Conservation (phyloP, 2,797 vertebrate genomes). For the Echeneis naucrates region DNA sequence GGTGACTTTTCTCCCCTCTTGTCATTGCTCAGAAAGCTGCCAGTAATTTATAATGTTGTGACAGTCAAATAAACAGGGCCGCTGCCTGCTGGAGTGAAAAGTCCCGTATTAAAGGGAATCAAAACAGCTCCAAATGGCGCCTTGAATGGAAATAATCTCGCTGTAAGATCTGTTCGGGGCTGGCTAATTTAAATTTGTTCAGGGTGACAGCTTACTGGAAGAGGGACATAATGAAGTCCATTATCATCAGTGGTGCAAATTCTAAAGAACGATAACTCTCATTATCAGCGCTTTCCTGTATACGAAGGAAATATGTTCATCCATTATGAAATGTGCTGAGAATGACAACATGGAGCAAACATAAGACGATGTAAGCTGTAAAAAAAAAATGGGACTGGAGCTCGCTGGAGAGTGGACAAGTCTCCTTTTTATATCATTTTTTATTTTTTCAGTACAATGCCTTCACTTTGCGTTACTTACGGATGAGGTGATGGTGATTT, state of each 20-base stretch:
- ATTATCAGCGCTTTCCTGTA: conserved; percentile 82
- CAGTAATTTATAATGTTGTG: conserved; percentile 81
- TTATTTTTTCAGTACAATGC: conserved; percentile 48
- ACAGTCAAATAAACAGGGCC: conserved; percentile 80
- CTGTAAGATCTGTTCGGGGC: conserved; percentile 80
- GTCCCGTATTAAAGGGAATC: conserved; percentile 78
- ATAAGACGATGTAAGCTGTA: conserved; percentile 68
- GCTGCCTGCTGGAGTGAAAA: conserved; percentile 77
- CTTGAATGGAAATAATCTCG: conserved; percentile 81
- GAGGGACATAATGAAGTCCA: conserved; percentile 85
- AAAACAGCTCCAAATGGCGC: conserved; percentile 75
- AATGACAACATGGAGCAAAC: conserved; percentile 79
- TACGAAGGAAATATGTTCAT: conserved; percentile 80
- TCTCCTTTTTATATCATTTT: conserved; percentile 47
- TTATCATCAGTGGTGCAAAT: conserved; percentile 84
- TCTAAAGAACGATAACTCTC: conserved; percentile 85
- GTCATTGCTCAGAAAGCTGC: conserved; percentile 72
- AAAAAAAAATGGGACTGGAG: conserved; percentile 40
- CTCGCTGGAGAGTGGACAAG: conserved; percentile 52
- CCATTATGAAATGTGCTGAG: conserved; percentile 83
- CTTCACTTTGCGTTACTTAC: conserved; percentile 68
- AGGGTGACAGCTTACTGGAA: conserved; percentile 84
- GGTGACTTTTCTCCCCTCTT: conserved; percentile 69
- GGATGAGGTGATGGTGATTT: conserved; percentile 66
- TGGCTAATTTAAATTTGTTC: conserved; percentile 85